Evolutionary conservation across 2,888 invertebrate species (phyloP), one percentile per base, ranked within the genome.

Genomic region (Criorhina ranunculi): DNA sequence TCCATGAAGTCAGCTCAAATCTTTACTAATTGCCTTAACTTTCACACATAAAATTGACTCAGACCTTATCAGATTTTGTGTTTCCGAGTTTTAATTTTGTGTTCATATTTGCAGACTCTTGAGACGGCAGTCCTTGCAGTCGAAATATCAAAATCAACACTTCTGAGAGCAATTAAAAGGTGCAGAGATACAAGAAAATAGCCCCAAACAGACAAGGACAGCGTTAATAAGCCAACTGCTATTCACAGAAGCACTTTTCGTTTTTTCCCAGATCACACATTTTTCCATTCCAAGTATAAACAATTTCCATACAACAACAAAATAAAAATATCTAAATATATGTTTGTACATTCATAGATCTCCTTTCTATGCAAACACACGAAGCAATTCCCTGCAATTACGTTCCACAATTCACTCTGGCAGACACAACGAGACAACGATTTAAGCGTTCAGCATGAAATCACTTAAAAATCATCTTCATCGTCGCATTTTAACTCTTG

Each of bases 391-490:
- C 33, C 35, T 31, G 64, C 70, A 81, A 76, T 70, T 77, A 59
- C 57, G 35, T 66, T 70, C 77, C 55, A 64, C 64, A 81, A 73
- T 51, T 53, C 62, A 46, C 62, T 60, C n/a, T n/a, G 42, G 31
- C 59, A 62, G 29, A 17, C 12, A 59, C 72, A 72, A 67, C 11
- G n/a, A 73, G 51, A 40, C 42, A 66, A 78, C 78, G 29, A 78
- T 57, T 73, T 67, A 73, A 78, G 60, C 62, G 53, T 73, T 72
- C 67, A 55, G 19, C 67, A 78, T 73, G 78, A 55, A 73, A 83
- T 83, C 83, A 83, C 78, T 83, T 83, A 78, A 78, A 78, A 78
- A 72, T 83, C 83, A 83, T 78, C 78, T 73, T 83, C 73, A 83
- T 78, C 78, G 78, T 78, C 72, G 67, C 67, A 78, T 78, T 77